Base-by-base conservation (phyloP, 1,140 invertebrate genomes). In the Scaptomyza graminum region DNA sequence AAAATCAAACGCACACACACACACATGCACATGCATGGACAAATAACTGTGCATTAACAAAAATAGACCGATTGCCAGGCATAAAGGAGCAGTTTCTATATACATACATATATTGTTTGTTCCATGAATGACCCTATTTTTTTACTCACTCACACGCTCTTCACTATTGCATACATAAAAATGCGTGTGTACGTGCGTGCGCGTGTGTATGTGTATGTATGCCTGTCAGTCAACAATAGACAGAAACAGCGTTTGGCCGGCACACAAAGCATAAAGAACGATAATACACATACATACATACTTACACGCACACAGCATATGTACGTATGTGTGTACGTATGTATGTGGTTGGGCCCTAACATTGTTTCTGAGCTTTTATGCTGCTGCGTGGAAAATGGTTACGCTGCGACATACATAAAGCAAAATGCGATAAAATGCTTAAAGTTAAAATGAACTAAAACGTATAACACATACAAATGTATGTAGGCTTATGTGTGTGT, bases 211-310 rank as follows among this genome's bases (percentile, higher is more conserved):
- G 44, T 60, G 54, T 18, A 34, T 9, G 9, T 37, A 15, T 46
- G 46, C 66, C 47, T 59, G 76, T 78, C 75, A 52, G 47, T 69
- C 46, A 59, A 81, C 77, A 80, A 85, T 81, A 77, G 76, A 67
- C 72, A 67, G 52, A 79, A 46, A 61, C 77, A 62, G 63, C 70
- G 75, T 52, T 69, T 61, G 72, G 73, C 78, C 78, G 78, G 78
- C 68, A 81, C 59, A 81, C 78, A 81, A 81, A 80, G 78, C 77
- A 76, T 80, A 80, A 81, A 81, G 78, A 80, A 80, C 78, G 78
- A 80, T 80, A 80, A 76, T 76, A 80, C 60, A 78, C 28, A 31
- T 6, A 74, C 65, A 79, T 43, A 59, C 55, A 72, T n/a, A n/a
- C n/a, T n/a, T n/a, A n/a, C 39, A 49, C 28, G 22, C 34, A 61